Evolutionary conservation across 2,888 invertebrate species (phyloP).

Genomic region (Tetragnatha montana): DNA sequence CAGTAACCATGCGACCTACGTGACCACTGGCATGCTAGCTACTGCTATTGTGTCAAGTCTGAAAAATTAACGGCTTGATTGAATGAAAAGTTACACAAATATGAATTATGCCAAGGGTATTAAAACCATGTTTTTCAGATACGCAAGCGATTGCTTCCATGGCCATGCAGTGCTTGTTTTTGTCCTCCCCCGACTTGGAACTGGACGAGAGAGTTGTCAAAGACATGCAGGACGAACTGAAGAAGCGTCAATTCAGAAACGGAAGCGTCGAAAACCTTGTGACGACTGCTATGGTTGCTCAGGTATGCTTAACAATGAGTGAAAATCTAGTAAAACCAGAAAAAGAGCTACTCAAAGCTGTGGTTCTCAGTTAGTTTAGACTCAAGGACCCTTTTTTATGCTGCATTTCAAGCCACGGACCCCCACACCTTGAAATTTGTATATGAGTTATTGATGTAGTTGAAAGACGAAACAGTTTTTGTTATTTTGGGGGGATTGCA

Average conservation of each 20-base stretch:
- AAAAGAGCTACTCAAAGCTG: neutral
- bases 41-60: too few relatives aligned
- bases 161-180: slow-evolving; percentile 20
- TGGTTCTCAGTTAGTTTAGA: neutral
- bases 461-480: too few relatives aligned
- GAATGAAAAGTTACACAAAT: too few relatives aligned
- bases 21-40: too few relatives aligned
- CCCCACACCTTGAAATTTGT: too few relatives aligned
- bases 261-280: slow-evolving; percentile 37
- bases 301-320: neutral
- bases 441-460: too few relatives aligned
- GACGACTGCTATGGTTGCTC: slow-evolving; percentile 26
- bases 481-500: too few relatives aligned
- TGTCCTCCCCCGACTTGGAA: neutral
- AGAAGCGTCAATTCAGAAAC: slow-evolving; percentile 42
- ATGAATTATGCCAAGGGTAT: too few relatives aligned
- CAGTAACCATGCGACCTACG: too few relatives aligned
- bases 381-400: too few relatives aligned
- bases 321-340: neutral
- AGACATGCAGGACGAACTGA: slow-evolving; percentile 40
- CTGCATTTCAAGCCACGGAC: too few relatives aligned
- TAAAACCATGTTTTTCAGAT: slow-evolving; percentile 5
- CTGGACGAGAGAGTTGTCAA: slow-evolving; percentile 26
- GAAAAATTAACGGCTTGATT: too few relatives aligned
- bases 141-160: slow-evolving; percentile 31